A percentile compares a stretch with the other conserved stretches of the same genome.
Conservation (phyloP, 2,888 invertebrate genomes). For the Lepidocyrtoides sp. region DNA sequence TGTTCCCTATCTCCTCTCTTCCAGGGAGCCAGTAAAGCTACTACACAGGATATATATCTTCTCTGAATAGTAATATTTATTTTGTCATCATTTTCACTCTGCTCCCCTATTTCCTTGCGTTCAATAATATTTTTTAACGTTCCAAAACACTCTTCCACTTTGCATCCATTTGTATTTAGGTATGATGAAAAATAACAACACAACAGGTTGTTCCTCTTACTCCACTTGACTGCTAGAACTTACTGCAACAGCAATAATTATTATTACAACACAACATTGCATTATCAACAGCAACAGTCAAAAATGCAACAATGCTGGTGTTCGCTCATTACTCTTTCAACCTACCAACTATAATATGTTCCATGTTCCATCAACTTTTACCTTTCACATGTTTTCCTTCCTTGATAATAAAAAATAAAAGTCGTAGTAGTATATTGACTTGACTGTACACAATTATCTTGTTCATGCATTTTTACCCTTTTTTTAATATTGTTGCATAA, state of each 20-base stretch:
- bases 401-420: background rate
- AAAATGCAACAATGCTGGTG: slow-evolving; percentile 44
- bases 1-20: slow-evolving; percentile 73
- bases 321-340: background rate
- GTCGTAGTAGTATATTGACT: no score
- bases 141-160: slow-evolving; percentile 30
- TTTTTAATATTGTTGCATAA: slow-evolving; percentile 37
- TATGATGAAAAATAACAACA: background rate
- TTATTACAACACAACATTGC: slow-evolving; percentile 14
- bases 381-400: slow-evolving; percentile 55
- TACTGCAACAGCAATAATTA: slow-evolving; percentile 45
- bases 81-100: slow-evolving; percentile 55
- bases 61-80: slow-evolving; percentile 38
- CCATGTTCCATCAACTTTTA: background rate
- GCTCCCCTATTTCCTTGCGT: slow-evolving; percentile 40
- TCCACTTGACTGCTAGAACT: slow-evolving; percentile 21
- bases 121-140: slow-evolving; percentile 46
- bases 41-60: slow-evolving; percentile 55
- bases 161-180: background rate
- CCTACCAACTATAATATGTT: background rate
- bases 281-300: slow-evolving; percentile 36
- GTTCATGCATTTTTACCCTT: background rate
- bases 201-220: slow-evolving; percentile 56
- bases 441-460: background rate
- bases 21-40: slow-evolving; percentile 20